phyloP scores from a whole-genome alignment of 2,113 vertebrate species.

The Nycticryphes semicollaris region DNA sequence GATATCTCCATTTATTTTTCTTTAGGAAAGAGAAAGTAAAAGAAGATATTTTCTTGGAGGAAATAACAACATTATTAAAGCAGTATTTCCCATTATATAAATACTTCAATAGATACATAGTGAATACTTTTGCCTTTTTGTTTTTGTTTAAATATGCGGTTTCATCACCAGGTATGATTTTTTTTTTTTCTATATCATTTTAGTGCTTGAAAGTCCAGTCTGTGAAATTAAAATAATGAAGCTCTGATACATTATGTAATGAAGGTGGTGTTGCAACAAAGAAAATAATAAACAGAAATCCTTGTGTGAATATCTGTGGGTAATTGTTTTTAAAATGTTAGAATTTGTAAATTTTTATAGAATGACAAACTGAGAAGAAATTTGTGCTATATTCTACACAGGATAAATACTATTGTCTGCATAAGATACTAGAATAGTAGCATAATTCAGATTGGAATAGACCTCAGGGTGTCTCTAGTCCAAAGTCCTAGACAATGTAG shows the following conservation, averaged over 20 bases:
- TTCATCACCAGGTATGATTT: background rate
- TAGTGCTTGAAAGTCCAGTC: background rate
- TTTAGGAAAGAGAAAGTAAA: background rate
- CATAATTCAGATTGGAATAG: background rate
- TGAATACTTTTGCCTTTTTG: background rate
- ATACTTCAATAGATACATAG: background rate
- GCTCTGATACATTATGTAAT: background rate
- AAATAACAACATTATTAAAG: accelerated
- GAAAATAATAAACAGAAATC: background rate
- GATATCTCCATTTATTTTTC: background rate
- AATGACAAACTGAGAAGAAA: background rate
- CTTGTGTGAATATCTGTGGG: background rate
- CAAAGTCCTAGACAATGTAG: background rate
- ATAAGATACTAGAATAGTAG: background rate
- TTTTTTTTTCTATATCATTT: background rate
- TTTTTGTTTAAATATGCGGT: background rate
- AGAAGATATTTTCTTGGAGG: background rate
- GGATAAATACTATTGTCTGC: background rate
- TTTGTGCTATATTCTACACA: background rate
- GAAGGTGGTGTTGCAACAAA: background rate
- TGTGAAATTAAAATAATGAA: background rate
- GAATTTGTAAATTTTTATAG: background rate
- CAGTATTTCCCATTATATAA: background rate
- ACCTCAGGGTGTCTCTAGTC: background rate
- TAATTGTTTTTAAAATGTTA: background rate